Base-by-base conservation (phyloP, 2,797 vertebrate species). In the Furcifer pardalis region DNA sequence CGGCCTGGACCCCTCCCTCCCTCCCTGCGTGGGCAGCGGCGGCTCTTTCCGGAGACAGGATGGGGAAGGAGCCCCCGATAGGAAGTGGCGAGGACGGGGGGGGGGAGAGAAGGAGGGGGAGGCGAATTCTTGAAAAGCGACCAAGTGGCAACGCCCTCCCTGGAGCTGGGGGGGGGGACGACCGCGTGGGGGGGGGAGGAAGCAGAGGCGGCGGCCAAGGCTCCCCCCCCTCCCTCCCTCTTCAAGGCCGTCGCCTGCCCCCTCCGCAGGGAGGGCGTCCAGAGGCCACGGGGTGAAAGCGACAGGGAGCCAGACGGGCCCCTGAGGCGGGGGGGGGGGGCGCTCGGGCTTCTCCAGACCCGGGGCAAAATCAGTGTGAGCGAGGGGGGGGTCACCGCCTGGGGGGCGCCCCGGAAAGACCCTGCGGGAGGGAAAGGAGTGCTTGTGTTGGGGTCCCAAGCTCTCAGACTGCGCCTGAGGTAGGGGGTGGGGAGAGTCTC, bases 141-240 rank as follows among this genome's bases (percentile, higher is more conserved):
- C 93, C 92, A 93, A 93, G 90, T 87, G 92, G 92, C 92, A 93
- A 92, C 90, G 90, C 93, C 93, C 92, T 92, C 92, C 85, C 89
- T 17, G 81, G n/a, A n/a, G n/a, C n/a, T n/a, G n/a, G n/a, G n/a
- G n/a, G n/a, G n/a, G n/a, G n/a, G n/a, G n/a, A n/a, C n/a, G n/a
- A n/a, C n/a, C n/a, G n/a, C n/a, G n/a, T n/a, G n/a, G n/a, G 87
- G 87, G 89, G 91, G 10, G 35, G 37, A 10, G 49, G 1, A 32
- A 21, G 23, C 13, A 25, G 25, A 10, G 30, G 37, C 5, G 13
- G 25, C 9, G 49, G 42, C 1, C 2, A n/a, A 17, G 1, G 30
- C 46, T 1, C 37, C 8, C 46, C 56, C 35, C 9, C 17, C 37
- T 32, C 65, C 65, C n/a, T 32, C 65, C 65, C 32, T 7, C 60